Base-by-base conservation (phyloP, 2,113 vertebrate species). In the Camelus bactrianus region DNA sequence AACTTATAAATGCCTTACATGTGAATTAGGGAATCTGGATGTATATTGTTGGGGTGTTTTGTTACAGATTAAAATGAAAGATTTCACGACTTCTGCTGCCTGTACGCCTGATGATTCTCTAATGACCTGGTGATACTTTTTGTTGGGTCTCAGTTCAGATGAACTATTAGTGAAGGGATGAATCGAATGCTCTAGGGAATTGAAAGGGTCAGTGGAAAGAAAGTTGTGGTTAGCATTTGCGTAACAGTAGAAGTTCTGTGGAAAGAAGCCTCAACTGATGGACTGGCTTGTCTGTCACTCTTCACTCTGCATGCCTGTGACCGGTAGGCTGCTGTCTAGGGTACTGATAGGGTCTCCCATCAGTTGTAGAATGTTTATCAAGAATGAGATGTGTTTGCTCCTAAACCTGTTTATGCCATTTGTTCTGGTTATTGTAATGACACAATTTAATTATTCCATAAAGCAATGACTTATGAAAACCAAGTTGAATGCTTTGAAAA, bases 401-500 rank as follows among this genome's bases (percentile, higher is more conserved):
- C 69, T 32, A 73, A 70, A 87, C 48, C n/a, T 50, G 20, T 56
- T 46, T 80, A 35, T 95, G 52, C 54, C 28, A 42, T 93, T 95
- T 83, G 42, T 90, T 90, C 70, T 92, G 73, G 22, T 64, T 91
- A 46, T 60, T 91, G 22, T 92, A 65, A 94, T 91, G 72, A 85
- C 15, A n/a, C 90, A 48, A 83, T 92, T 89, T 85, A 89, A 38
- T 69, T 91, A 32, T 83, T 96, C 79, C 54, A 30, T 93, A 94
- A 91, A 42, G 73, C 56, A 93, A 0, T 76, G 82, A 81, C 35
- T 84, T 97, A 70, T 16, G 20, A 96, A 96, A 94, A 93, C 46
- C 8, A 87, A 79, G 28, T 88, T 86, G 48, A 90, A 87, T 86
- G 48, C 80, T 87, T 96, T 95, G 69, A 46, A 80, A 93, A 84